phyloP scores from a whole-genome alignment of 2,888 invertebrate species.

The Lamellibrachia satsuma region DNA sequence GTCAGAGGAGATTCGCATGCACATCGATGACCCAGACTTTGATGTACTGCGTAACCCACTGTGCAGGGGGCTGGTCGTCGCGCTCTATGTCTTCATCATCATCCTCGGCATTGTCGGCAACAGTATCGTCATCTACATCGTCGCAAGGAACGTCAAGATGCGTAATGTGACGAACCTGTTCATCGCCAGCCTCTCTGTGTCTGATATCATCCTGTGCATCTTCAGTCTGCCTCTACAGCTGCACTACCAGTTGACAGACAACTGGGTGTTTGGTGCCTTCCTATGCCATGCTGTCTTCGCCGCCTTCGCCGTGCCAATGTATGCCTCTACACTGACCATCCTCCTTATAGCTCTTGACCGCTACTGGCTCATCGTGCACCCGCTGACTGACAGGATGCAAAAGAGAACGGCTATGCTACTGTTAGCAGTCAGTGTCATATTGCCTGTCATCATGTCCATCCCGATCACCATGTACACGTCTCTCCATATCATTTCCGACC shows the following conservation, averaged over 20 bases:
- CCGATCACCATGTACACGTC: conserved; percentile 58
- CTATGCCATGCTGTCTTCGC: conserved; percentile 60
- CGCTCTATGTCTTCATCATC: conserved; percentile 56
- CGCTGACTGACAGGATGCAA: conserved; percentile 55
- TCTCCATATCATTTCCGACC: conserved; percentile 46
- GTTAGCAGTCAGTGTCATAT: conserved; percentile 46
- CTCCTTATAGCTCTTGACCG: conserved; percentile 62
- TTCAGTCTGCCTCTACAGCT: conserved; percentile 63
- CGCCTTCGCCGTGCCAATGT: conserved; percentile 61
- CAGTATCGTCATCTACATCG: conserved; percentile 55
- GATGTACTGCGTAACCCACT: conserved; percentile 51
- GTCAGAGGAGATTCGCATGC: conserved; percentile 39
- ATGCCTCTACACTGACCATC: conserved; percentile 60
- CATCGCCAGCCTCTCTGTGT: conserved; percentile 58
- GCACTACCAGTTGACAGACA: conserved; percentile 60
- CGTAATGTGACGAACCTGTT: conserved; percentile 62
- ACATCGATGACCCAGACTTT: conserved; percentile 46
- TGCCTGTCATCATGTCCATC: conserved; percentile 53
- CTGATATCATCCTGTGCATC: conserved; percentile 59
- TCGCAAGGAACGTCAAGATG: conserved; percentile 52
- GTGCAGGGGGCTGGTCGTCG: conserved; percentile 53
- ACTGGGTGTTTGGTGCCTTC: conserved; percentile 60
- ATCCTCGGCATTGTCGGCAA: conserved; percentile 59
- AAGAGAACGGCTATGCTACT: conserved; percentile 49
- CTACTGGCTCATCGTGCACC: conserved; percentile 62